Base-by-base conservation (phyloP, 2,113 vertebrate genomes). In the Furnarius figulus region DNA sequence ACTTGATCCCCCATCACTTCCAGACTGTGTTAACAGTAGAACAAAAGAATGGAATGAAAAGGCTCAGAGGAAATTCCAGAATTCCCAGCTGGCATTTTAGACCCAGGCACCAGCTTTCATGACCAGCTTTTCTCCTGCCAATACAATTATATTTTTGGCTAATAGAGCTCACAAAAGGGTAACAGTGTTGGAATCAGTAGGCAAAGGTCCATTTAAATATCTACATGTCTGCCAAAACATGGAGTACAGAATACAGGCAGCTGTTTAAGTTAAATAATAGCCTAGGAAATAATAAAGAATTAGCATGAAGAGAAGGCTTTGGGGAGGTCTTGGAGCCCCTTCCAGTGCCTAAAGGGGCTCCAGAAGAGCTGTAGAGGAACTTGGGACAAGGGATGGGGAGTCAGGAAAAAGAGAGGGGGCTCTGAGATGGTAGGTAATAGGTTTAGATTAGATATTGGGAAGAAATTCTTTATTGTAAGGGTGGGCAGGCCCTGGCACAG, bases 391-490 rank as follows among this genome's bases (percentile, higher is more conserved):
- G 76, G 25, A 28, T 65, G 44, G 37, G n/a, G 33, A 3, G 21
- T 15, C 3, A 35, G 78, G 46, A n/a, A 59, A 67, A 6, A 20
- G 28, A 21, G n/a, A 24, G 2, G 25, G 25, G 46, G 62, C 10
- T 53, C 53, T 30, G 1, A 6, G 28, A 11, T 62, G 31, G n/a
- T 17, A 67, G n/a, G 21, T 39, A 40, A 28, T 5, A 23, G 30
- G n/a, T 5, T 35, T 5, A 10, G 78, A 6, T 35, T 31, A 25
- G 62, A 40, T 31, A 12, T 5, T 62, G 53, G 33, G 62, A 19
- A 15, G n/a, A 7, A 62, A 40, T 23, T 27, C 17, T 31, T 22
- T 1, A 1, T 35, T 35, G 2, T 6, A 1, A 55, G 30, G 56
- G 30, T n/a, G 53, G 10, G 12, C n/a, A 46, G 70, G 8, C 27